Evolutionary conservation across 2,888 invertebrate genomes (phyloP), one percentile per base, ranked within the genome.

Genomic region (Prenolepis imparis): DNA sequence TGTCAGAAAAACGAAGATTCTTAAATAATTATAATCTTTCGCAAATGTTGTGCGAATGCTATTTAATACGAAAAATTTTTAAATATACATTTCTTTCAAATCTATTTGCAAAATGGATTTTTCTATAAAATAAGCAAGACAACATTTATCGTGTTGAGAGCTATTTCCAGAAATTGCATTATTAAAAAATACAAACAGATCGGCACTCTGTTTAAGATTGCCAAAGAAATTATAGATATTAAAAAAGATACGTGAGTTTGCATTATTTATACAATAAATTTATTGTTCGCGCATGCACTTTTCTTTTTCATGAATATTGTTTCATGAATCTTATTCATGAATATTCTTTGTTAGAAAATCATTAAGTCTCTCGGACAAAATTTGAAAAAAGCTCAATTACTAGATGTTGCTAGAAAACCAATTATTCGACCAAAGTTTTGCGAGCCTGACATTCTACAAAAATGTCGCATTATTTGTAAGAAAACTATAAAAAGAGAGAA

Each of bases 361-460:
- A 36, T 18, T 64, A 21, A 48, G 21, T 3, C 64, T 55, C 11
- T 55, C 12, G 15, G 5, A 66, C 6, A 36, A n/a, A 41, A 15
- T 55, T 66, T 15, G 0, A 77, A 55, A 3, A 39, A 55, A 55
- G 41, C 55, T 77, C 66, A 77, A 66, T 44, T 66, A 24, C 15
- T 12, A 57, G 15, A 48, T 77, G 64, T 75, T 39, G n/a, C 32
- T 48, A 21, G 24, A 64, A 75, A 52, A 63, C 36, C 9, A 63
- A 15, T n/a, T 75, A 4, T 63, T n/a, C 36, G 28, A 75, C 5
- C 21, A 48, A 52, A 61, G 21, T 74, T 44, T n/a, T 15, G 15
- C 1, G 15, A 75, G 21, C 0, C 8, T 4, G 15, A 48, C 0
- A 59, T 64, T 75, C 64, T 15, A 0, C 21, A 61, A 74, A 39